Evolutionary conservation across 2,113 vertebrate species (phyloP).

Genomic region (Azemiops feae): DNA sequence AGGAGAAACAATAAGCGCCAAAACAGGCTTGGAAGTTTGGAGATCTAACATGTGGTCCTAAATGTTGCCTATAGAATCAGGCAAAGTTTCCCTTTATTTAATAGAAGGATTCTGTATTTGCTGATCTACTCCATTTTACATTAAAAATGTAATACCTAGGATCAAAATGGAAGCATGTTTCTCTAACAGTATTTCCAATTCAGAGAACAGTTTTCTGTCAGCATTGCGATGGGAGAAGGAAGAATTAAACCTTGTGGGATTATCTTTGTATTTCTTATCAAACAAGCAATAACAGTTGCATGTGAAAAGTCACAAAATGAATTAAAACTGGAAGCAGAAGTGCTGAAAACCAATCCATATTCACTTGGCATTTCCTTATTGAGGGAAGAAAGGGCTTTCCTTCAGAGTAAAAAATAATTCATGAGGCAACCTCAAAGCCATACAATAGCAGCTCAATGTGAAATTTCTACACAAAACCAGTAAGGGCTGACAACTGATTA

Average conservation of each 20-base stretch:
- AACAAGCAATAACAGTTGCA: conserved; percentile 27
- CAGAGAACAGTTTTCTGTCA: not conserved
- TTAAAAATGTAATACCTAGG: not conserved
- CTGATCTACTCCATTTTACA: not conserved
- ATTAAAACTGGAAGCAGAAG: conserved; percentile 25
- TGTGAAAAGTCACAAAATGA: conserved; percentile 42
- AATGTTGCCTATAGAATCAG: not conserved
- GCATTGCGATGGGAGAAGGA: not conserved
- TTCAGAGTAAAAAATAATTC: conserved; percentile 19
- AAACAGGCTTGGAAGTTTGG: not conserved
- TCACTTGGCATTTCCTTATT: not conserved
- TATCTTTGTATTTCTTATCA: not conserved
- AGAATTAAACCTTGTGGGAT: not conserved
- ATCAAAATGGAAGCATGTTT: not conserved
- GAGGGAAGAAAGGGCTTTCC: conserved; percentile 14
- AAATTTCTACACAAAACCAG: not conserved
- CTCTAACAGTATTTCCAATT: not conserved
- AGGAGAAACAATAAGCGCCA: not conserved
- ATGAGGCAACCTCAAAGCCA: conserved; percentile 17
- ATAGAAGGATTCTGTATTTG: not conserved
- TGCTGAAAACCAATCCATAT: not conserved
- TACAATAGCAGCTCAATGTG: conserved; percentile 21
- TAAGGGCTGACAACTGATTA: not conserved
- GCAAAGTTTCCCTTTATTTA: not conserved
- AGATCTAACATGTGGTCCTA: not conserved